Evolutionary conservation across 2,888 invertebrate species (phyloP).

Genomic region (Leptinotarsa juncta): DNA sequence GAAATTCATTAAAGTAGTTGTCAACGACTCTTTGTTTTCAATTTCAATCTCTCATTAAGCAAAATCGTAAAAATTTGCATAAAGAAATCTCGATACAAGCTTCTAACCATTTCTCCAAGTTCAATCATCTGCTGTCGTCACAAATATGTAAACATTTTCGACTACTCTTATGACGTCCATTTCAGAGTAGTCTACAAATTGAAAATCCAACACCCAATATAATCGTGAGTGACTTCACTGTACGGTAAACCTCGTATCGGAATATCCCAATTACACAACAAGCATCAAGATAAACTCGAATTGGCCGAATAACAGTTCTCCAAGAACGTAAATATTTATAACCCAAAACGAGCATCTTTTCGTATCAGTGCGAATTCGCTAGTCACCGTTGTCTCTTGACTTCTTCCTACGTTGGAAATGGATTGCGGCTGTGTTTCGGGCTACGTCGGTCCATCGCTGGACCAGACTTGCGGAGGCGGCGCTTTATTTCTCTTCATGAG

Average conservation of each 20-base stretch:
- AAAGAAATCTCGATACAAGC: no score
- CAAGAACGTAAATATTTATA: conserved; percentile 33
- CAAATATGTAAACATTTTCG: neutral
- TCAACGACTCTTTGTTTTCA: no score
- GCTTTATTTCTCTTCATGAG: conserved; percentile 75
- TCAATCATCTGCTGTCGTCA: neutral
- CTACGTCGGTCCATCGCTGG: conserved; percentile 70
- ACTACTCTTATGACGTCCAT: neutral
- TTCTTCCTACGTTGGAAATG: conserved; percentile 54
- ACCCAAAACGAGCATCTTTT: conserved; percentile 37
- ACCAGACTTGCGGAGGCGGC: conserved; percentile 70
- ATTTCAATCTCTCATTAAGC: no score
- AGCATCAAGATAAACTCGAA: conserved; percentile 27
- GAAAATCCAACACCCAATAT: no score
- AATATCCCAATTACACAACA: conserved; percentile 40
- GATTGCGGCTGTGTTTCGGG: conserved; percentile 70
- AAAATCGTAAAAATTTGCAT: no score
- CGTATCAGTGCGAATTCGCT: conserved; percentile 31
- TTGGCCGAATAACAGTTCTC: conserved; percentile 44
- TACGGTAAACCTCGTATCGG: conserved; percentile 28
- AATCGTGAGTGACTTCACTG: neutral
- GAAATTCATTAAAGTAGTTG: no score
- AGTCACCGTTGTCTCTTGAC: conserved; percentile 15
- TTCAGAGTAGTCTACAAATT: neutral
- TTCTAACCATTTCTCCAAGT: no score